These are phyloP conservation scores for Onychostoma macrolepis DNA, from an alignment of 2,113 vertebrate species.

Conservation along the genomic window DNA sequence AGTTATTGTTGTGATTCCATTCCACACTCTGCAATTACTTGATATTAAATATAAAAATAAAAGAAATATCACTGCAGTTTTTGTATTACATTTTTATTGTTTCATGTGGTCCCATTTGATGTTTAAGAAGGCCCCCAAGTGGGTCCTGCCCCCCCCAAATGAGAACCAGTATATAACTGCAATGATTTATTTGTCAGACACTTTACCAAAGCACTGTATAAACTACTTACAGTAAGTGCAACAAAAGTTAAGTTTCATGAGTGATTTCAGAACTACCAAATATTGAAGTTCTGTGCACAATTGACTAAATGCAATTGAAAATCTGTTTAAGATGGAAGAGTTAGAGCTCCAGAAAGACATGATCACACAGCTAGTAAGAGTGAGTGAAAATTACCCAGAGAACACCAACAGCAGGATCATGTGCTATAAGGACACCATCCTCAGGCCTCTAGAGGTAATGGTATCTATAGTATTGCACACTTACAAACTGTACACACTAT, in stretches of 20 bases:
- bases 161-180: neutral
- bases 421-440: constrained; percentile 81
- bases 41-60: neutral
- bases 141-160: neutral
- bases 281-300: neutral
- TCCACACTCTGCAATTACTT: too few relatives aligned
- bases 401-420: constrained; percentile 72
- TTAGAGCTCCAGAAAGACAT: constrained; percentile 62
- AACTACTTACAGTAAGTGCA: neutral
- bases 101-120: too few relatives aligned
- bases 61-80: neutral
- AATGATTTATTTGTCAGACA: neutral
- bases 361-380: constrained; percentile 78
- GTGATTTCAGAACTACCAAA: neutral
- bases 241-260: neutral
- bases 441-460: constrained; percentile 83
- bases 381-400: constrained; percentile 79
- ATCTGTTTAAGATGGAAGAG: constrained; percentile 58
- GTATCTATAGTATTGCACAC: neutral
- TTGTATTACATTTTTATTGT: too few relatives aligned
- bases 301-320: neutral
- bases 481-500: neutral
- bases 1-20: neutral
- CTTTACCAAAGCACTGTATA: neutral
- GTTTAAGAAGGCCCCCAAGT: neutral